Percentiles rank a stretch among this genome's conserved stretches.
These are phyloP conservation scores for Eulemur rubriventer DNA, from an alignment of 2,797 vertebrate species.

Conservation along the genomic window DNA sequence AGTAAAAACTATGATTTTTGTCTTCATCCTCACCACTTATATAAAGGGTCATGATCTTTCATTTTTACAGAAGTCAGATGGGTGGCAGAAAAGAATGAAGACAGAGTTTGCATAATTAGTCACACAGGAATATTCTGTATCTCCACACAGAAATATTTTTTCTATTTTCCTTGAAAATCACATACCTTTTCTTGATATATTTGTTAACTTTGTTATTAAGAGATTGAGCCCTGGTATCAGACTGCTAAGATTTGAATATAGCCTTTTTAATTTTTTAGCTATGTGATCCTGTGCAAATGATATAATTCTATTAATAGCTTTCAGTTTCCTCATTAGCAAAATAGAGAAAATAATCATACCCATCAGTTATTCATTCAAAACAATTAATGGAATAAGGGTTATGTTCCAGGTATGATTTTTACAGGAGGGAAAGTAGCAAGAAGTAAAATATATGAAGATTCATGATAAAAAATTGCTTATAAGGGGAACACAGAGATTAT, in stretches of 20 bases:
- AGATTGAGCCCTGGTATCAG: not conserved
- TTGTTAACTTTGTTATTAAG: not conserved
- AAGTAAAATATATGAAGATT: not conserved
- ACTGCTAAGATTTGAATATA: not conserved
- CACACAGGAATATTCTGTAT: not conserved
- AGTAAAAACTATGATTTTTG: not conserved
- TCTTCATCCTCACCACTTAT: not conserved
- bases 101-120: not conserved
- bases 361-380: not conserved
- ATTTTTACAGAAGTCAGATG: not conserved
- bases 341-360: not conserved
- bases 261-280: not conserved
- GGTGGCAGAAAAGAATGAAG: not conserved
- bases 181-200: not conserved
- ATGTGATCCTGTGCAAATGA: not conserved
- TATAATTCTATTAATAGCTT: not conserved
- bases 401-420: not conserved
- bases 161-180: not conserved
- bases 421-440: not conserved
- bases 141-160: not conserved
- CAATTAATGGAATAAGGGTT: not conserved
- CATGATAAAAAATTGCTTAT: not conserved
- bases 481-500: not conserved
- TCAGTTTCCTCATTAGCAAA: slow-evolving; percentile 10
- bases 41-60: not conserved